Percentiles rank a stretch among this genome's conserved stretches.
phyloP scores from a whole-genome alignment of 2,888 invertebrate species.

The Polyommatus icarus region DNA sequence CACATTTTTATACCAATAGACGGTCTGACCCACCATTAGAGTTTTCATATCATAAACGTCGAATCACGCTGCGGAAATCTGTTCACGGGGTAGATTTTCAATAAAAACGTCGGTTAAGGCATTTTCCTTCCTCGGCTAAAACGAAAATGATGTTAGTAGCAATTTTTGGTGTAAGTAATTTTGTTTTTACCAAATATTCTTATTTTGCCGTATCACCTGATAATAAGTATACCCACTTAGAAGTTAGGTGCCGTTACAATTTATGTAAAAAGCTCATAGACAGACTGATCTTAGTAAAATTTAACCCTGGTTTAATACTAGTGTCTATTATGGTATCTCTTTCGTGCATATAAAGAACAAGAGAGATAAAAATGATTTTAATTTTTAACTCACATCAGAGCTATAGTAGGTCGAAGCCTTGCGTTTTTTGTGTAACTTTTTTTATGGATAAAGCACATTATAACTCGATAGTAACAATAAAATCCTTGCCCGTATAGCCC shows the following conservation, averaged over 20 bases:
- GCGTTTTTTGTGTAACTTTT: neutral
- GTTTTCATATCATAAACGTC: neutral
- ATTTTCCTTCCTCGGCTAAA: neutral
- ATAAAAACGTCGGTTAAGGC: neutral
- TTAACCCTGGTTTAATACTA: too few species aligned
- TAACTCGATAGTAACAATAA: neutral
- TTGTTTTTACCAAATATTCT: neutral
- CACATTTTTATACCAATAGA: neutral
- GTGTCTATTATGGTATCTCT: too few species aligned
- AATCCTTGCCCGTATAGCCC: slow-evolving; percentile 3
- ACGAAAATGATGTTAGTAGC: neutral
- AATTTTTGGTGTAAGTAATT: neutral
- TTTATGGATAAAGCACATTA: neutral
- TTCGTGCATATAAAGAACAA: too few species aligned
- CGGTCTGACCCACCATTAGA: neutral
- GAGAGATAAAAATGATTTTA: too few species aligned
- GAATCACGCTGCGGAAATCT: slow-evolving; percentile 9
- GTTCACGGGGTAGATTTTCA: neutral
- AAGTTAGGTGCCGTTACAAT: too few species aligned
- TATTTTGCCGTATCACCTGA: too few species aligned
- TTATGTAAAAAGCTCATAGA: too few species aligned
- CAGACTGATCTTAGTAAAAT: too few species aligned
- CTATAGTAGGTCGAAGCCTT: neutral
- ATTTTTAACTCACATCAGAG: too few species aligned
- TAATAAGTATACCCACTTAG: too few species aligned